Conservation (phyloP, 2,797 vertebrate genomes). For the Falco peregrinus region DNA sequence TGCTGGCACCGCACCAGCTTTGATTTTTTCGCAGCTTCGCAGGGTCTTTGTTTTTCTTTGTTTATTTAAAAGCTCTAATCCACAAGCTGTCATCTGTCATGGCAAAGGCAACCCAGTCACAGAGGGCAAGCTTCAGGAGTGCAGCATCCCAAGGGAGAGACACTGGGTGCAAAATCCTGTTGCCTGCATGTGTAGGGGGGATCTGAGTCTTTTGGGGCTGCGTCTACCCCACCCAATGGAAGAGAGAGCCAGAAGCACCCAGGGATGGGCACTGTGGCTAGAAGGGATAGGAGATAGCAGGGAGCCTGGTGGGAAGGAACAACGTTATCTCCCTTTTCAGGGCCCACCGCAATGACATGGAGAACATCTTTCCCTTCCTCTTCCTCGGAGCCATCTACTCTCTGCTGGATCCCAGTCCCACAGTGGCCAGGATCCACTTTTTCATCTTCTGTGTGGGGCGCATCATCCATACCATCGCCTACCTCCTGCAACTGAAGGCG, state of each 20-base stretch:
- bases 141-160: background rate
- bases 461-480: conserved; percentile 86
- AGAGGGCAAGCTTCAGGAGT: background rate
- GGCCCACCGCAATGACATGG: conserved; percentile 91
- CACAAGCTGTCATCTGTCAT: background rate
- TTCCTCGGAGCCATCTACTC: conserved; percentile 92
- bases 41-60: background rate
- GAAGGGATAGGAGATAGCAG: background rate
- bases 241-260: background rate
- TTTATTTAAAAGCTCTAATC: conserved; percentile 12
- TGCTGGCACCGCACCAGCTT: background rate
- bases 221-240: rapidly evolving
- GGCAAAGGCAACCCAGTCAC: background rate
- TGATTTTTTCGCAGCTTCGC: background rate
- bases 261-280: background rate
- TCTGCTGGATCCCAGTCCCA: conserved; percentile 80
- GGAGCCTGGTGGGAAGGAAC: background rate
- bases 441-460: conserved; percentile 85
- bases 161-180: background rate
- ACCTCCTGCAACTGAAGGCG: conserved; percentile 82
- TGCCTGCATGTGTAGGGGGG: background rate
- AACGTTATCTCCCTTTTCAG: conserved; percentile 68
- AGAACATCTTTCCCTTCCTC: conserved; percentile 95
- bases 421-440: conserved; percentile 88
- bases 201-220: background rate